Conservation (phyloP, 1,140 invertebrate species). For the Hylaeus anthracinus region DNA sequence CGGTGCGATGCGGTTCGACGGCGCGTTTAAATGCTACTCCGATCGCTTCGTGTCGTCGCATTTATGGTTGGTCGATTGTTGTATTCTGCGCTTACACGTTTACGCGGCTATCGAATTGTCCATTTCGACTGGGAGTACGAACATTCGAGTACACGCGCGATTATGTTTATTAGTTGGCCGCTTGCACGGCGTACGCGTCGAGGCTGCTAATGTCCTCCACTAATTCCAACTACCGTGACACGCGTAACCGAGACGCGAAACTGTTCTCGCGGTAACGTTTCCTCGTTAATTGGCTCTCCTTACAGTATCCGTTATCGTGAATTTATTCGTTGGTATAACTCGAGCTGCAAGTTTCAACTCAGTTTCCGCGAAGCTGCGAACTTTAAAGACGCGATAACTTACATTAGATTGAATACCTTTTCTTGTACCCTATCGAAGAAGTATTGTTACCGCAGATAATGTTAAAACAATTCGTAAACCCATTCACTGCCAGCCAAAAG, state of each 20-base stretch:
- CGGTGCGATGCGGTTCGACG: not conserved
- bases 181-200: conserved; percentile 5
- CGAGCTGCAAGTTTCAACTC: not conserved
- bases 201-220: conserved; percentile 16
- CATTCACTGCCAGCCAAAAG: not conserved
- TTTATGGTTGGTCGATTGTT: conserved; percentile 14
- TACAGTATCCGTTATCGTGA: not conserved
- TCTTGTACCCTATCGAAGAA: too few relatives aligned
- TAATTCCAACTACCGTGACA: conserved; percentile 13
- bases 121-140: conserved; percentile 37
- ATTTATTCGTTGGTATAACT: not conserved
- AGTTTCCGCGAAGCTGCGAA: not conserved
- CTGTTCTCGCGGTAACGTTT: conserved; percentile 2
- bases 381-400: too few relatives aligned
- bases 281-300: conserved; percentile 17
- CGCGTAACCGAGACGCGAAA: conserved; percentile 11
- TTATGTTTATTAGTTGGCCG: conserved; percentile 52
- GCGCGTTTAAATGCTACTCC: not conserved
- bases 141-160: conserved; percentile 46
- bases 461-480: too few relatives aligned
- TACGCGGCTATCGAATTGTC: conserved; percentile 42
- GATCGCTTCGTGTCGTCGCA: not conserved
- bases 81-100: conserved; percentile 16
- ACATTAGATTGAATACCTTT: too few relatives aligned
- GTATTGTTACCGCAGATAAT: too few relatives aligned